Conservation (phyloP, 2,797 vertebrate genomes). For the Platalea minor region DNA sequence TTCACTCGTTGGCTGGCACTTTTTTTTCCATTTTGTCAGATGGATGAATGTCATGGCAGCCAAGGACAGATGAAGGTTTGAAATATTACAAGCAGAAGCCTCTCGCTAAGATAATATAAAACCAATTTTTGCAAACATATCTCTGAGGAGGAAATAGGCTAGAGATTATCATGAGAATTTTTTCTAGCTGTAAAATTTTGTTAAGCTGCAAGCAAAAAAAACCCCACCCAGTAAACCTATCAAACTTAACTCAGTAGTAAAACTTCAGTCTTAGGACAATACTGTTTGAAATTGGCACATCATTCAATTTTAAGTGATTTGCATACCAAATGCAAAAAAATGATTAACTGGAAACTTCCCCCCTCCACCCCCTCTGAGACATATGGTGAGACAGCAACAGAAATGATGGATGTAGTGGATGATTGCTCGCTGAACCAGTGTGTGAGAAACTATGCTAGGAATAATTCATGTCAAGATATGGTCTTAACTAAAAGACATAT, state of each 20-base stretch:
- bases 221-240: background rate
- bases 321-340: conserved; percentile 24
- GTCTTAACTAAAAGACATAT: conserved; percentile 43
- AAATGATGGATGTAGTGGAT: conserved; percentile 51
- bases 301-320: conserved; percentile 48
- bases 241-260: background rate
- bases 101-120: background rate
- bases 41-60: background rate
- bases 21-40: background rate
- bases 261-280: conserved; percentile 1
- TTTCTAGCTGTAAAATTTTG: conserved; percentile 23
- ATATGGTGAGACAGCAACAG: conserved; percentile 35
- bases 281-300: conserved; percentile 12
- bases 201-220: background rate
- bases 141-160: conserved; percentile 10
- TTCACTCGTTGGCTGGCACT: background rate
- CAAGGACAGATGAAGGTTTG: conserved; percentile 40
- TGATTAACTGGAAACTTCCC: conserved; percentile 12
- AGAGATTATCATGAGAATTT: background rate
- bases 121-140: background rate
- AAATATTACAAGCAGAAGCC: conserved; percentile 13
- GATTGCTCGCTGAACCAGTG: conserved; percentile 48
- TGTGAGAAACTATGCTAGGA: conserved; percentile 47
- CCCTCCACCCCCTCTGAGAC: background rate
- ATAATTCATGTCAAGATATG: conserved; percentile 45